These are phyloP conservation scores for Apamea crenata DNA, from an alignment of 2,888 invertebrate species.

Conservation along the genomic window DNA sequence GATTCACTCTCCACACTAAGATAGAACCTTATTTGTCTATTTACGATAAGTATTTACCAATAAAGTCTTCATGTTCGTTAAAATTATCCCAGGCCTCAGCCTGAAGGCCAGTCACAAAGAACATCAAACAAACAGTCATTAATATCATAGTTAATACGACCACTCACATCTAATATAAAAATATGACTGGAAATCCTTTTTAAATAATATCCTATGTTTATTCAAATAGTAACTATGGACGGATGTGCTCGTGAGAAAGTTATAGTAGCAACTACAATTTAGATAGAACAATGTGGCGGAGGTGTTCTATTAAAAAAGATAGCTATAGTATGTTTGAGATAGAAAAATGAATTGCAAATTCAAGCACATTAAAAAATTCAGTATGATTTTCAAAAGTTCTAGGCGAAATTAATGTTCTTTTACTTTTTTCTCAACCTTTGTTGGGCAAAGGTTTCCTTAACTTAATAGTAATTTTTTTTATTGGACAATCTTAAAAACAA, in stretches of 20 bases:
- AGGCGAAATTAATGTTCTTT: neutral
- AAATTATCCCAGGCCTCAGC: neutral
- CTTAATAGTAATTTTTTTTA: no score
- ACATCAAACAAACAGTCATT: neutral
- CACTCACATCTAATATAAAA: neutral
- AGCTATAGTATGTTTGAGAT: conserved; percentile 16
- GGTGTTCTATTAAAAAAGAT: neutral
- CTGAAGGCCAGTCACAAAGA: neutral
- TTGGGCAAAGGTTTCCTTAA: no score
- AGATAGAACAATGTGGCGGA: neutral
- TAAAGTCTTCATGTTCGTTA: conserved; percentile 2
- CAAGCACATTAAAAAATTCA: neutral
- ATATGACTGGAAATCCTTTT: conserved; percentile 9
- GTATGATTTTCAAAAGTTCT: neutral
- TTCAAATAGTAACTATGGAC: conserved; percentile 6
- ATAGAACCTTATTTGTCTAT: no score
- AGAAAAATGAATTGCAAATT: neutral
- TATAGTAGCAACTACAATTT: neutral
- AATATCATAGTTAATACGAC: conserved; percentile 35
- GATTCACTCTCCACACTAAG: no score
- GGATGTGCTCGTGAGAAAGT: conserved; percentile 37
- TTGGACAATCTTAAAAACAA: no score
- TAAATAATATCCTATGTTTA: conserved; percentile 20
- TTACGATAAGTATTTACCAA: conserved; percentile 18
- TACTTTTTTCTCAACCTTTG: neutral